A percentile compares a stretch with the other conserved stretches of the same genome.
Evolutionary conservation across 2,797 vertebrate species (phyloP).

Genomic region (Lagocephalus sceleratus): DNA sequence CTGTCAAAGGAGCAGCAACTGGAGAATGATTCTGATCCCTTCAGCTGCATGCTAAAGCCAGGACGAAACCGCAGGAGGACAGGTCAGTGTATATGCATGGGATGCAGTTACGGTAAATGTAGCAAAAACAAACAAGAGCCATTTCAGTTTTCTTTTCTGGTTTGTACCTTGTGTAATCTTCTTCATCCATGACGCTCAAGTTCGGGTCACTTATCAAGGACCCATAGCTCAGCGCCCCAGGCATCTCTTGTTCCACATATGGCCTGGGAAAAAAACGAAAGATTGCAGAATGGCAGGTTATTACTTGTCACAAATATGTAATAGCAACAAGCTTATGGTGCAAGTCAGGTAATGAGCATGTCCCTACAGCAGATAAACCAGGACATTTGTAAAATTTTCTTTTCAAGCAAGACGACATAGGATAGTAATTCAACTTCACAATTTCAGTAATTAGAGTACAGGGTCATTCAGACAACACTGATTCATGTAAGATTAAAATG

Average conservation of each 20-base stretch:
- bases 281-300: not conserved
- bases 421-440: too few relatives aligned
- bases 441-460: too few relatives aligned
- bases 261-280: slow-evolving; percentile 29
- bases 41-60: slow-evolving; percentile 53
- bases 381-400: too few relatives aligned
- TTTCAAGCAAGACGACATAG: too few relatives aligned
- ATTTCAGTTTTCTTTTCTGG: not conserved
- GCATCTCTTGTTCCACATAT: slow-evolving; percentile 32
- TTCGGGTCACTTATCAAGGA: slow-evolving; percentile 58
- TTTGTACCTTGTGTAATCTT: slow-evolving; percentile 43
- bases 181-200: not conserved
- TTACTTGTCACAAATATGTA: not conserved
- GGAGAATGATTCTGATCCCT: slow-evolving; percentile 64
- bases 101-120: too few relatives aligned
- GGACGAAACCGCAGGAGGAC: not conserved
- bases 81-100: too few relatives aligned
- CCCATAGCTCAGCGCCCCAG: slow-evolving; percentile 61
- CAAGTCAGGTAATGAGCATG: too few relatives aligned
- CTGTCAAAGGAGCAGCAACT: slow-evolving; percentile 67
- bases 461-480: too few relatives aligned
- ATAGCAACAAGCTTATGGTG: too few relatives aligned
- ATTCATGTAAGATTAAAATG: too few relatives aligned
- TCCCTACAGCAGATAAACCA: too few relatives aligned
- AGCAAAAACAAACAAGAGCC: too few relatives aligned